Base-by-base conservation (phyloP, 2,113 vertebrate genomes). In the Miniopterus natalensis region DNA sequence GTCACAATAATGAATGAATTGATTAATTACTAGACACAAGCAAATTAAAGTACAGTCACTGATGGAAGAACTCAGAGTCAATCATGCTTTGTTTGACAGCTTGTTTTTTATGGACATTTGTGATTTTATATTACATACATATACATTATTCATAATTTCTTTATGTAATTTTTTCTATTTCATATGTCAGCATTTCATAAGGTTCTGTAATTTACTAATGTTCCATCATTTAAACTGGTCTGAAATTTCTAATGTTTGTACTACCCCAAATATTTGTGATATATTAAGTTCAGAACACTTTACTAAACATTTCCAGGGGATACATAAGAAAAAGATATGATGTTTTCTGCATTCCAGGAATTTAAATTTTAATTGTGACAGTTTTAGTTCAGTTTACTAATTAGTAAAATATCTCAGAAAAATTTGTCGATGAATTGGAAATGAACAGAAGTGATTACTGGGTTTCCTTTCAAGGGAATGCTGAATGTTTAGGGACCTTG, bases 211-310 rank as follows among this genome's bases (percentile, higher is more conserved):
- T 88, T 84, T 88, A 78, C 55, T 92, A 61, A 47, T 92, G 42
- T 70, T 88, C 23, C 18, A 77, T 88, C 21, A 78, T 42, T 92
- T 77, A 84, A 92, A 78, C 61, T 88, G 27, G 23, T 47, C 71
- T 78, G 45, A 92, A 84, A 51, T 88, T 88, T 95, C 61, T 96
- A 61, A 84, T 88, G 23, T 84, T 80, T 90, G 6, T 93, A 66
- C 20, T 93, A 81, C 66, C 77, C 80, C n/a, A 92, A 45, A 77
- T 93, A 91, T 29, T 84, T 93, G 11, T 81, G 47, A 81, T 94
- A 91, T 25, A 40, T 57, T 86, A 92, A 59, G 49, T 75, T 70
- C 49, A 88, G 55, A 85, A 92, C 63, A 86, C 45, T 79, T 92
- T 75, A 57, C 45, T 78, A 90, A 90, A 90, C n/a, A 91, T 70